Conservation (phyloP, 2,888 invertebrate species). For the Andrena hattorfiana region DNA sequence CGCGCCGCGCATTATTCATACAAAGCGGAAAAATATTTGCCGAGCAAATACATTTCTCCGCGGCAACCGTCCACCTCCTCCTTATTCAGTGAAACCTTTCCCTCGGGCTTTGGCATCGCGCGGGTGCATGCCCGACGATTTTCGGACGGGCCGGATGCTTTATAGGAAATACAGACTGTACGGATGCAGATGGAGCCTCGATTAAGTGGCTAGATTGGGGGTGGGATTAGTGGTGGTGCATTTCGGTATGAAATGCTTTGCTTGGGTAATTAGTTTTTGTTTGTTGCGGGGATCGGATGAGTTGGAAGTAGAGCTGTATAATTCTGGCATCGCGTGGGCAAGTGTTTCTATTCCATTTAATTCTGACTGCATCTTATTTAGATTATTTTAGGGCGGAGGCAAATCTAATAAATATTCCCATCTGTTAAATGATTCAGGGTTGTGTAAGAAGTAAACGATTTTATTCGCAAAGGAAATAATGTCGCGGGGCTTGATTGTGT, state of each 20-base stretch:
- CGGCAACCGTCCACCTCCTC: background rate
- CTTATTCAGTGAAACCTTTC: background rate
- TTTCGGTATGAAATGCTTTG: background rate
- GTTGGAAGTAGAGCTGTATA: too few species aligned
- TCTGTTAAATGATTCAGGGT: too few species aligned
- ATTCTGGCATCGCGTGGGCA: too few species aligned
- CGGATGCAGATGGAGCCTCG: background rate
- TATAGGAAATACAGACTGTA: background rate
- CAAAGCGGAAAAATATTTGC: conserved; percentile 19
- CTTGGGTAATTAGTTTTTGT: background rate
- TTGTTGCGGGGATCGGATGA: background rate
- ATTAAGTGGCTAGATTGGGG: background rate
- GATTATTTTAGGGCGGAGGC: too few species aligned
- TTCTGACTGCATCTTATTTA: too few species aligned
- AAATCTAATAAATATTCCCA: too few species aligned
- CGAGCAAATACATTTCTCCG: conserved; percentile 4
- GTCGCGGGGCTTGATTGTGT: too few species aligned
- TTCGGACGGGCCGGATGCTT: background rate
- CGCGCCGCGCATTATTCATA: conserved; percentile 40
- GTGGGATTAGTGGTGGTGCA: background rate
- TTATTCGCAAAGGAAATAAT: too few species aligned
- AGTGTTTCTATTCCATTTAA: too few species aligned
- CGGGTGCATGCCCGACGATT: background rate
- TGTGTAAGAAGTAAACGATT: too few species aligned
- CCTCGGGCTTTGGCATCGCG: too few species aligned